Evolutionary conservation across 2,113 vertebrate genomes (phyloP).

Genomic region (Channa maculata): DNA sequence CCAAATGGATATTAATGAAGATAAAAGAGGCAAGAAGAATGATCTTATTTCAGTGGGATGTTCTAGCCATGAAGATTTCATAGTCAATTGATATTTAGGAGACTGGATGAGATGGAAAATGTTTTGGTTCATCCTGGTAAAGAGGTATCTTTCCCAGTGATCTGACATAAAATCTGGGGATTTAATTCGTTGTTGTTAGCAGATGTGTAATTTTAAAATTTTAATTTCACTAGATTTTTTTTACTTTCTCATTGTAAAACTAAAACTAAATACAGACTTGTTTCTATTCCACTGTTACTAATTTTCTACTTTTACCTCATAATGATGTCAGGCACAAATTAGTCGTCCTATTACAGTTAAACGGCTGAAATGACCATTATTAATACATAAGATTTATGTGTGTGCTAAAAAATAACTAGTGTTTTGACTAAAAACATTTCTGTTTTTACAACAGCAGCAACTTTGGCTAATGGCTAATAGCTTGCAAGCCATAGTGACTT

Average conservation of each 20-base stretch:
- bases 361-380: not conserved
- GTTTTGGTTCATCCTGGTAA: conserved; percentile 6
- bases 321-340: not conserved
- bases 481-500: no score
- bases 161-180: conserved; percentile 24
- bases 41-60: conserved; percentile 29
- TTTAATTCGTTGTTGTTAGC: conserved; percentile 11
- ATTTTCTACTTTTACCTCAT: not conserved
- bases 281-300: not conserved
- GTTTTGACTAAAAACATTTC: not conserved
- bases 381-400: no score
- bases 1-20: conserved; percentile 48
- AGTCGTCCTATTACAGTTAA: not conserved
- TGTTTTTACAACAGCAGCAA: no score
- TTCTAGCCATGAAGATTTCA: conserved; percentile 38
- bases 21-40: conserved; percentile 38
- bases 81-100: conserved; percentile 28
- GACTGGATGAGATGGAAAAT: conserved; percentile 30
- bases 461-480: no score
- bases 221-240: not conserved
- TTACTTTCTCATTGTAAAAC: conserved; percentile 14
- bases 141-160: not conserved
- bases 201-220: conserved; percentile 6
- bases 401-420: not conserved
- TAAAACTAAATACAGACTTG: no score